These are phyloP conservation scores for Conger conger DNA, from an alignment of 2,113 vertebrate species.

Conservation along the genomic window DNA sequence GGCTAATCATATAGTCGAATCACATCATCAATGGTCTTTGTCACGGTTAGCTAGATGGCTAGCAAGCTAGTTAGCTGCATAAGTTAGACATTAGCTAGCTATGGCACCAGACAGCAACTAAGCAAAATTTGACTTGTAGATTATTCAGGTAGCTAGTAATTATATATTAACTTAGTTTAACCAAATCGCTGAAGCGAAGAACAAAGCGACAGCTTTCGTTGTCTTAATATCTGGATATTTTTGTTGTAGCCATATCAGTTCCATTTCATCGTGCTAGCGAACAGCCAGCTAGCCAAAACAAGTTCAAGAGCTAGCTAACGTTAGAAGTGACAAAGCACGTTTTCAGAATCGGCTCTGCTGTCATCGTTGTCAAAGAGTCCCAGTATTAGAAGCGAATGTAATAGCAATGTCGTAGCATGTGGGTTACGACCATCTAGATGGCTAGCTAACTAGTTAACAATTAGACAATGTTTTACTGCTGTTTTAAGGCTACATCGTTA, in stretches of 20 bases:
- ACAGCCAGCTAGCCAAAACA: background rate
- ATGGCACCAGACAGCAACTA: background rate
- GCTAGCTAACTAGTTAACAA: background rate
- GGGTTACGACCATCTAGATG: background rate
- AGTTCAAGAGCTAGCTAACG: background rate
- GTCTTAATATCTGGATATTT: background rate
- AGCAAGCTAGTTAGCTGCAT: background rate
- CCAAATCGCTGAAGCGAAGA: background rate
- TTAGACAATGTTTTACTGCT: background rate
- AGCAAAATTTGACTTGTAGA: background rate
- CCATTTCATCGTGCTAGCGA: background rate
- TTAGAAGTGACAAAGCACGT: constrained; percentile 25
- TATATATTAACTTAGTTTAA: background rate
- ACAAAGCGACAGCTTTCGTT: background rate
- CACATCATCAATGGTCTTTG: background rate
- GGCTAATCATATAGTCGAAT: background rate
- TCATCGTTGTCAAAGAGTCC: background rate
- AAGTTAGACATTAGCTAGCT: background rate
- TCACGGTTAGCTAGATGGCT: background rate
- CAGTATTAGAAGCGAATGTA: background rate
- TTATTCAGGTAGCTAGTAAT: background rate
- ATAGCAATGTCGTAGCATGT: background rate
- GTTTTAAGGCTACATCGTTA: background rate
- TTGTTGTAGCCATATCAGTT: background rate
- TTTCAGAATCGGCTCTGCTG: background rate